phyloP scores from a whole-genome alignment of 92 coral and sea anemone genomes.

The Zoanthus sociatus region DNA sequence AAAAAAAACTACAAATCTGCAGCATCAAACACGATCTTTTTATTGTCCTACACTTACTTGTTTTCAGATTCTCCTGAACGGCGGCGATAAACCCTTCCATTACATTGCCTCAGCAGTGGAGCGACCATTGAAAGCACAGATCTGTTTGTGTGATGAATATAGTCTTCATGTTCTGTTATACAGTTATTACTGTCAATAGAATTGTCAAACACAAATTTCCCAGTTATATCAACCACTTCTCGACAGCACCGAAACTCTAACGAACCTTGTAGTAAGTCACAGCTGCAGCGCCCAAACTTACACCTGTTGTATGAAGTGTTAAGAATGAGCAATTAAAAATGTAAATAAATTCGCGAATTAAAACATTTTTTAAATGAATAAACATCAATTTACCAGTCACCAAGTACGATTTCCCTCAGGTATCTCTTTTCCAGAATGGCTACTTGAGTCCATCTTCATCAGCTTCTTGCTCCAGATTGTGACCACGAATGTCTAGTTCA shows the following conservation, averaged over 20 bases:
- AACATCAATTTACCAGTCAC: neutral
- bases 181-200: slow-evolving; percentile 7
- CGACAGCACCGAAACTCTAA: slow-evolving; percentile 4
- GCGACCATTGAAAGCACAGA: slow-evolving; percentile 18
- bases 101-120: slow-evolving; percentile 10
- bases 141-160: neutral
- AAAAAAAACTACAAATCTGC: neutral
- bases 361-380: neutral
- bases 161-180: slow-evolving; percentile 15
- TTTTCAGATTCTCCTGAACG: slow-evolving; percentile 20
- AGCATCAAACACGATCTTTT: neutral
- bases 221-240: neutral
- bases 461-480: neutral
- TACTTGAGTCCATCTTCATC: slow-evolving; percentile 2
- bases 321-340: neutral
- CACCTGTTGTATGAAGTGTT: neutral
- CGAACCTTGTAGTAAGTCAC: neutral
- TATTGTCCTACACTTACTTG: neutral
- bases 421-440: neutral
- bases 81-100: neutral
- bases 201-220: slow-evolving; percentile 1
- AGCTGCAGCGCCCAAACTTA: neutral
- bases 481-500: neutral
- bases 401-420: neutral
- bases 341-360: neutral